Evolutionary conservation across 1,140 invertebrate genomes (phyloP).

Genomic region (Bradynema listronoti): DNA sequence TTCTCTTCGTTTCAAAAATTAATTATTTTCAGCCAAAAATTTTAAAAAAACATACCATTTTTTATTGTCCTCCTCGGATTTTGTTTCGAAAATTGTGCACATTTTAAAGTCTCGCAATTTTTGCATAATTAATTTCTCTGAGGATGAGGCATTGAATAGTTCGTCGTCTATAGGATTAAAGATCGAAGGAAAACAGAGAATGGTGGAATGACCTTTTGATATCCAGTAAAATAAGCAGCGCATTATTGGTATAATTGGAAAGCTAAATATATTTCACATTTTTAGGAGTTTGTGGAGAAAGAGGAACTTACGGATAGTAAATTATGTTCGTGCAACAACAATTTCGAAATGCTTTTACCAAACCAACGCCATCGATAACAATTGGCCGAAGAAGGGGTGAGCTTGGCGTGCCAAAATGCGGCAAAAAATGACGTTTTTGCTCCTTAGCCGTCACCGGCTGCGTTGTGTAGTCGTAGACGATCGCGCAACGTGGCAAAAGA

Average conservation of each 20-base stretch:
- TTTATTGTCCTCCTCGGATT: slow-evolving; percentile 9
- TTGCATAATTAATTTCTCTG: slow-evolving; percentile 2
- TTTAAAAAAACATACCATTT: slow-evolving; percentile 13
- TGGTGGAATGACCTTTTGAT: slow-evolving; percentile 19
- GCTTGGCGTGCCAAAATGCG: neutral
- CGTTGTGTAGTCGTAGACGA: slow-evolving; percentile 23
- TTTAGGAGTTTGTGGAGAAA: neutral
- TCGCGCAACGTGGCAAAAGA: slow-evolving; percentile 6
- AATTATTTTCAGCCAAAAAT: neutral
- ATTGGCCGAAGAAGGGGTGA: slow-evolving; percentile 21
- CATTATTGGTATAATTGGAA: slow-evolving; percentile 24
- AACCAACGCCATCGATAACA: slow-evolving; percentile 20
- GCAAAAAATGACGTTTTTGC: slow-evolving; percentile 10
- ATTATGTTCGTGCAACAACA: slow-evolving; percentile 14
- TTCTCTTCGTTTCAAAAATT: slow-evolving; percentile 1
- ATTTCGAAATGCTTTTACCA: slow-evolving; percentile 20
- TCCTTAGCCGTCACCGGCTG: slow-evolving; percentile 19
- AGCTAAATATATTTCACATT: slow-evolving; percentile 11
- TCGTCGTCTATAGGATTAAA: slow-evolving; percentile 16
- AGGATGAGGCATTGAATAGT: slow-evolving; percentile 4
- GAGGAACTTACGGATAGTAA: neutral
- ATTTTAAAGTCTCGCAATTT: neutral
- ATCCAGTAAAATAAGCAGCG: slow-evolving; percentile 30
- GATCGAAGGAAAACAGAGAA: slow-evolving; percentile 15
- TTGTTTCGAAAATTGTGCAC: neutral